These are phyloP conservation scores for Thaumatotibia leucotreta DNA, from an alignment of 1,140 invertebrate genomes.

Conservation along the genomic window DNA sequence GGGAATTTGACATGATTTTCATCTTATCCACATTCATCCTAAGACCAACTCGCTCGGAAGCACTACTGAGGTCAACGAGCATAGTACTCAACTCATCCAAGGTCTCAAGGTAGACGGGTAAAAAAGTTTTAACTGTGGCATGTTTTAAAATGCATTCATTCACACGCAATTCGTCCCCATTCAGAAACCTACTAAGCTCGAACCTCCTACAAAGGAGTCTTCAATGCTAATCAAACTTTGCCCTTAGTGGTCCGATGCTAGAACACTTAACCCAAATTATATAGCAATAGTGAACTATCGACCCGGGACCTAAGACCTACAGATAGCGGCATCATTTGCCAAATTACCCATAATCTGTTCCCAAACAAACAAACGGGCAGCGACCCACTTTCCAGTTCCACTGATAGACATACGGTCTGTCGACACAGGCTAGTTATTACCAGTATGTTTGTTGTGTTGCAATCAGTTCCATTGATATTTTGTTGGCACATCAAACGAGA, in stretches of 20 bases:
- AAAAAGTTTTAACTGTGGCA: too few relatives aligned
- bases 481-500: too few relatives aligned
- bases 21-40: too few relatives aligned
- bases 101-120: too few relatives aligned
- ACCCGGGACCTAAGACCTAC: conserved; percentile 37
- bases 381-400: conserved; percentile 19
- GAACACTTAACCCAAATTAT: conserved; percentile 40
- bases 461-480: not conserved
- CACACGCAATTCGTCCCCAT: too few relatives aligned
- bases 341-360: conserved; percentile 20
- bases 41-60: too few relatives aligned
- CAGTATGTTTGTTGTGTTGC: not conserved
- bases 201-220: not conserved
- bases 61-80: too few relatives aligned
- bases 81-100: too few relatives aligned
- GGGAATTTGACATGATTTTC: too few relatives aligned
- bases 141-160: too few relatives aligned
- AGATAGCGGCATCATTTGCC: conserved; percentile 34
- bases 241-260: not conserved
- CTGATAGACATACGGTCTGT: conserved; percentile 5
- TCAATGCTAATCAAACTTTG: not conserved
- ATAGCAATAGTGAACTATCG: conserved; percentile 30
- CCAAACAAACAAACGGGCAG: conserved; percentile 13
- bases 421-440: not conserved
- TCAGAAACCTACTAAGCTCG: not conserved